Evolutionary conservation across 2,113 vertebrate species (phyloP).

Genomic region (Leucopternis melanops): DNA sequence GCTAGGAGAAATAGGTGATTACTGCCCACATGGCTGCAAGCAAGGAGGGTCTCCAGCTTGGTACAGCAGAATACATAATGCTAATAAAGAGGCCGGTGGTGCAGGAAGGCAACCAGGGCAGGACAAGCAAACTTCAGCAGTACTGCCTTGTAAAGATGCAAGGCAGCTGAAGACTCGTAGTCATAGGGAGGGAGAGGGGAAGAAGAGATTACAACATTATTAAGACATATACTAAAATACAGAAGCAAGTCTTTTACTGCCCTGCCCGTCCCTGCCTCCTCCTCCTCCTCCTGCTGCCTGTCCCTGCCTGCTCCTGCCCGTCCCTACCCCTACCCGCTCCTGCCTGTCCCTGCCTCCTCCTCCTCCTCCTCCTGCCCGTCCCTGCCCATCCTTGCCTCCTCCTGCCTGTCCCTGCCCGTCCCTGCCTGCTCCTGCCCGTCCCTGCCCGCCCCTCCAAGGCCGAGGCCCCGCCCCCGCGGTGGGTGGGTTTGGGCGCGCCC

Average conservation of each 20-base stretch:
- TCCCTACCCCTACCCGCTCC: too few species aligned
- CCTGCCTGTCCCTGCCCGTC: too few species aligned
- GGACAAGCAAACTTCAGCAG: not conserved
- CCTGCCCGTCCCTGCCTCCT: too few species aligned
- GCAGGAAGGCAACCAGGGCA: not conserved
- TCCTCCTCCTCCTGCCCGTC: too few species aligned
- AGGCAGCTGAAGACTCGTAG: not conserved
- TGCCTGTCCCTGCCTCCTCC: too few species aligned
- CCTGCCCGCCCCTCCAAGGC: too few species aligned
- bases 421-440: too few species aligned
- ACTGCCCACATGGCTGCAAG: not conserved
- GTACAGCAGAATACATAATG: not conserved
- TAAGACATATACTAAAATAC: not conserved
- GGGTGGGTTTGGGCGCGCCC: too few species aligned
- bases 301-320: too few species aligned
- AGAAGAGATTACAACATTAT: not conserved
- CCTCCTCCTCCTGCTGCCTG: too few species aligned
- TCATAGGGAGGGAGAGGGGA: not conserved
- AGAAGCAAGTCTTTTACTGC: not conserved
- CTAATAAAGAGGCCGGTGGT: not conserved
- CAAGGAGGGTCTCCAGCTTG: not conserved
- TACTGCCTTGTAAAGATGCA: accelerated
- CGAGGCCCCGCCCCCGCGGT: too few species aligned
- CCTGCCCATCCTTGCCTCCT: too few species aligned
- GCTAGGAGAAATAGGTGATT: not conserved